Evolutionary conservation across 1,140 invertebrate species (phyloP).

Genomic region (Artemia franciscana): DNA sequence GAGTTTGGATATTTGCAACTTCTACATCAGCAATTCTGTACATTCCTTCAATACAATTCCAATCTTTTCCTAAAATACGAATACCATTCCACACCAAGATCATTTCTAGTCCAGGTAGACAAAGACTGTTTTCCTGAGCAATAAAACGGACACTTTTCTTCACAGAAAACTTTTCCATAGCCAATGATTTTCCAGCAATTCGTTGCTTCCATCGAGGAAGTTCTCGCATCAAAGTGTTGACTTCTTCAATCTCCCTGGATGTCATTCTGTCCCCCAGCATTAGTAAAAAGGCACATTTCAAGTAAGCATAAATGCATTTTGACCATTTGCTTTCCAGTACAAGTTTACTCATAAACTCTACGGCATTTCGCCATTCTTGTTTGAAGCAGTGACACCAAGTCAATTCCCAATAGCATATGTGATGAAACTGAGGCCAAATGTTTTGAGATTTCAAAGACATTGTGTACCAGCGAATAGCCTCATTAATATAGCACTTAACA

Average conservation of each 20-base stretch:
- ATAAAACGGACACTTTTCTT: slow-evolving; percentile 56
- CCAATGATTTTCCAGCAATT: slow-evolving; percentile 84
- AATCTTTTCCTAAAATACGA: slow-evolving; percentile 48
- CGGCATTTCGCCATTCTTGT: slow-evolving; percentile 41
- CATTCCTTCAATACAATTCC: slow-evolving; percentile 37
- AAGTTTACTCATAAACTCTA: slow-evolving; percentile 42
- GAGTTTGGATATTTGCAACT: slow-evolving; percentile 21
- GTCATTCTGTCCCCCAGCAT: slow-evolving; percentile 36
- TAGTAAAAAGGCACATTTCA: slow-evolving; percentile 53
- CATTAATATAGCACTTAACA: slow-evolving; percentile 48
- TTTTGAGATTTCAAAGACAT: slow-evolving; percentile 60
- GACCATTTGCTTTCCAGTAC: slow-evolving; percentile 70
- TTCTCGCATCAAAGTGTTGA: slow-evolving; percentile 37
- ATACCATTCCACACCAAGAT: slow-evolving; percentile 88
- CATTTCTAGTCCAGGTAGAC: slow-evolving; percentile 63
- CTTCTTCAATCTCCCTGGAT: slow-evolving; percentile 23
- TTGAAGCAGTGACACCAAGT: slow-evolving; percentile 59
- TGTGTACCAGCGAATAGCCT: slow-evolving; percentile 49
- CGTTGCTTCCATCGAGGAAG: slow-evolving; percentile 58
- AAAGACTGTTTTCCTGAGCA: slow-evolving; percentile 40
- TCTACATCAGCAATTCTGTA: slow-evolving; percentile 42
- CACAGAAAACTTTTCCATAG: slow-evolving; percentile 85
- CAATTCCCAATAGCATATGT: slow-evolving; percentile 84
- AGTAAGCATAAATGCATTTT: slow-evolving; percentile 66
- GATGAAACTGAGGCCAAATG: slow-evolving; percentile 80